Evolutionary conservation across 30 jellyfish, hydroid and myxozoan species (phyloP), one percentile per base, ranked within the genome.

Genomic region (Cassiopea xamachana): DNA sequence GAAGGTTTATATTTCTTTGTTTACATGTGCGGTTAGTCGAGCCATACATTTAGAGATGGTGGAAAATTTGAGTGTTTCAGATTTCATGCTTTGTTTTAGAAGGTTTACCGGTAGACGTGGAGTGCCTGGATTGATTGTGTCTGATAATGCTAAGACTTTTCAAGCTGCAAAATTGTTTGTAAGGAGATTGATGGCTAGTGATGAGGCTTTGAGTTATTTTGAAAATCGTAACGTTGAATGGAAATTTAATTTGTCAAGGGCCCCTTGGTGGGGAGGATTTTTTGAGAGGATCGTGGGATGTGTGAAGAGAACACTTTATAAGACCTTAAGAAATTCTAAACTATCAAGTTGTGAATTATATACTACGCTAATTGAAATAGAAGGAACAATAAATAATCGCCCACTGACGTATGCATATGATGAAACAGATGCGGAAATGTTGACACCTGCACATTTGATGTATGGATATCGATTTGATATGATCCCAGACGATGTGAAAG

Each of bases 231-330:
- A 74, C 0, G 73, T 90, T 43, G 79, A 61, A 7, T 90, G 97
- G 97, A 71, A 70, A 44, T 90, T 90, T 82, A 90, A 71, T 60
- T 58, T 74, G 5, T 61, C 0, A 43, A 74, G 92, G 48, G 74
- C 93, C n/a, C 92, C 97, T 12, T 90, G 97, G 97, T 75, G 86
- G 90, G 93, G 97, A 19, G 93, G 97, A 16, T 60, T 72, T 46
- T 75, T 60, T 64, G 93, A 90, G 48, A 60, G 93, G 0, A 3
- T 90, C 86, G 87, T 82, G 13, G 91, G 89, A 2, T 5, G 48
- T 8, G 92, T 89, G 15, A 81, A 89, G 60, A 73, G 92, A 60
- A 48, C 87, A 45, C 48, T 89, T 10, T 16, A 68, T 7, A 89
- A 89, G 77, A 59, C 59, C 27, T 50, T 89, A 44, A 46, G 50